Evolutionary conservation across 2,797 vertebrate species (phyloP).

Genomic region (Emydoidea blandingii): DNA sequence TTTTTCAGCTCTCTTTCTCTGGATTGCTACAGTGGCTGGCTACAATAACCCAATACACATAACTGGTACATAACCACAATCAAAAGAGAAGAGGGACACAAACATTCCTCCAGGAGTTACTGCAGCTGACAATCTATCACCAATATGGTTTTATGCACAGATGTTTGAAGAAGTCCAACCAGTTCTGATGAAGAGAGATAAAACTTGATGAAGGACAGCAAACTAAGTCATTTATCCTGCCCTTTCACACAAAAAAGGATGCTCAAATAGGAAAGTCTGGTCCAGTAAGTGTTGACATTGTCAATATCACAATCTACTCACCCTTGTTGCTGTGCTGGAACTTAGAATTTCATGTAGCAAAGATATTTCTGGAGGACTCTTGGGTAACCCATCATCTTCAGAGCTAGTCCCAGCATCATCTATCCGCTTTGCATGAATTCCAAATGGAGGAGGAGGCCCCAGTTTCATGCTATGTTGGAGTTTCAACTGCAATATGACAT

Average conservation of each 20-base stretch:
- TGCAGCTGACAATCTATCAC: neutral
- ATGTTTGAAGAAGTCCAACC: neutral
- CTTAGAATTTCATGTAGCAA: constrained; percentile 76
- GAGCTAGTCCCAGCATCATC: constrained; percentile 84
- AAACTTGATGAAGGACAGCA: neutral
- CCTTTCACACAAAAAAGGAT: neutral
- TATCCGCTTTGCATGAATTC: constrained; percentile 80
- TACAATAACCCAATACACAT: neutral
- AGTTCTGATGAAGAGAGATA: neutral
- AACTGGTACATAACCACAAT: neutral
- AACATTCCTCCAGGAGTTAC: neutral
- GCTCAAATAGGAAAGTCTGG: neutral
- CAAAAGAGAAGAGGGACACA: neutral
- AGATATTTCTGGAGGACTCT: constrained; percentile 84
- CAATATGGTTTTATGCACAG: neutral
- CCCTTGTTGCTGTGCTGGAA: constrained; percentile 79
- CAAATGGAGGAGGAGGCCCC: constrained; percentile 85
- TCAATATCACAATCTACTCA: constrained; percentile 64
- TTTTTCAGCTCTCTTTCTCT: constrained; percentile 29
- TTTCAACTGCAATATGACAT: constrained; percentile 84
- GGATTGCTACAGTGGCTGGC: neutral
- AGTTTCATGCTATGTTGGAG: constrained; percentile 92
- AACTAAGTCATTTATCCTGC: constrained; percentile 20
- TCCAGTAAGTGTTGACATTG: constrained; percentile 5
- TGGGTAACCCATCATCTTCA: constrained; percentile 85